phyloP scores from a whole-genome alignment of 2,797 vertebrate species.

The Labroides dimidiatus region DNA sequence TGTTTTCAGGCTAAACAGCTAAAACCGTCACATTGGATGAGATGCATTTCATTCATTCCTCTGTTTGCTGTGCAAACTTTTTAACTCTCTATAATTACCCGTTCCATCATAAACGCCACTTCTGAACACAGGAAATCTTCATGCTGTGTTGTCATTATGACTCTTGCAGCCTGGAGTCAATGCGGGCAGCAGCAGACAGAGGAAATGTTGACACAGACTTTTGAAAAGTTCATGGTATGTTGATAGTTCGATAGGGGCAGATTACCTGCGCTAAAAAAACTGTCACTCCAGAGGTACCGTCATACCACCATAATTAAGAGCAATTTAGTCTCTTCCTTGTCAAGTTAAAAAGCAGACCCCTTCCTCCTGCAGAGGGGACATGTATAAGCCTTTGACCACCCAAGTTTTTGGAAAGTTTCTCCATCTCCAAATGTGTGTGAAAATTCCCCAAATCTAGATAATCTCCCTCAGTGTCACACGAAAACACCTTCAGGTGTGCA shows the following conservation, averaged over 20 bases:
- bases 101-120: constrained; percentile 21
- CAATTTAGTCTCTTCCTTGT: constrained; percentile 35
- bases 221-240: constrained; percentile 22
- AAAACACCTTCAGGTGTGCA: background rate
- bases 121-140: constrained; percentile 48
- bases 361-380: constrained; percentile 22
- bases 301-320: constrained; percentile 14
- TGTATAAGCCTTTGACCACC: constrained; percentile 30
- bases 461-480: constrained; percentile 1
- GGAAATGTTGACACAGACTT: constrained; percentile 36
- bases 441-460: background rate
- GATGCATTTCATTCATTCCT: background rate
- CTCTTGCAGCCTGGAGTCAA: constrained; percentile 9
- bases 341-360: constrained; percentile 8
- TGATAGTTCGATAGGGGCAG: constrained; percentile 43
- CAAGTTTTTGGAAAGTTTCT: constrained; percentile 39
- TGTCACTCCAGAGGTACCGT: constrained; percentile 25
- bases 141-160: constrained; percentile 28
- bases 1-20: background rate
- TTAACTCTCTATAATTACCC: constrained; percentile 60
- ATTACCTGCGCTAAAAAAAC: constrained; percentile 47
- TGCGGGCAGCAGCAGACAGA: constrained; percentile 22
- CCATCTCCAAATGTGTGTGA: background rate
- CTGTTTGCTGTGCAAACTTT: constrained; percentile 20
- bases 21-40: background rate